A percentile compares a stretch with the other conserved stretches of the same genome.
Evolutionary conservation across 64 coral and sea anemone species (phyloP).

Genomic region (Hydrozoanthus tunicans): DNA sequence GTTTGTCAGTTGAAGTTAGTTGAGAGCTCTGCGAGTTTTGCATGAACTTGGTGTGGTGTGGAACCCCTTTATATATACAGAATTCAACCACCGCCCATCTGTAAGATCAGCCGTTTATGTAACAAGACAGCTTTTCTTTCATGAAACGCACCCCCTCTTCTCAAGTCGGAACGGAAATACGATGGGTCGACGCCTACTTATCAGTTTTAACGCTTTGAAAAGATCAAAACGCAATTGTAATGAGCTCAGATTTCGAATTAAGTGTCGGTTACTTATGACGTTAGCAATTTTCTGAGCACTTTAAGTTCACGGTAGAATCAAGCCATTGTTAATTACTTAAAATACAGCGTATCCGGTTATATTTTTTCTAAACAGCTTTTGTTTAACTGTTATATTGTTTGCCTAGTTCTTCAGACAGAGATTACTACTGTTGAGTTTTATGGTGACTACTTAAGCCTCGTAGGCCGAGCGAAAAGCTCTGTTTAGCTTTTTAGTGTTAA

Average conservation of each 20-base stretch:
- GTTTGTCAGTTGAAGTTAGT: neutral
- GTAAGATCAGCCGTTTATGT: neutral
- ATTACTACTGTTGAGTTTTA: neutral
- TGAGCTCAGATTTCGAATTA: neutral
- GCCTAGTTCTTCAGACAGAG: no score
- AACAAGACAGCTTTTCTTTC: neutral
- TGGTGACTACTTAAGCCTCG: neutral
- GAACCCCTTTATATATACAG: constrained; percentile 8
- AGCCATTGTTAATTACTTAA: neutral
- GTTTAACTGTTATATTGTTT: neutral
- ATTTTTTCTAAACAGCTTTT: neutral
- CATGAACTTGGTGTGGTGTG: neutral
- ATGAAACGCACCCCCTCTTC: neutral
- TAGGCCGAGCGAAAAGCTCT: neutral
- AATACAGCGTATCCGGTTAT: neutral
- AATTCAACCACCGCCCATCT: neutral
- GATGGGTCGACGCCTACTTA: neutral
- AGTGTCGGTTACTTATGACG: neutral
- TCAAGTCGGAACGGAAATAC: neutral
- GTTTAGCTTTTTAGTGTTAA: no score
- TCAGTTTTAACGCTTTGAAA: neutral
- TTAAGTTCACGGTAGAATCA: neutral
- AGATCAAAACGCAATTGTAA: neutral
- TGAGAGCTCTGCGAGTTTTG: neutral
- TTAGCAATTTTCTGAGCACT: neutral